Conservation (phyloP, 2,113 vertebrate genomes). For the Girardinichthys multiradiatus region DNA sequence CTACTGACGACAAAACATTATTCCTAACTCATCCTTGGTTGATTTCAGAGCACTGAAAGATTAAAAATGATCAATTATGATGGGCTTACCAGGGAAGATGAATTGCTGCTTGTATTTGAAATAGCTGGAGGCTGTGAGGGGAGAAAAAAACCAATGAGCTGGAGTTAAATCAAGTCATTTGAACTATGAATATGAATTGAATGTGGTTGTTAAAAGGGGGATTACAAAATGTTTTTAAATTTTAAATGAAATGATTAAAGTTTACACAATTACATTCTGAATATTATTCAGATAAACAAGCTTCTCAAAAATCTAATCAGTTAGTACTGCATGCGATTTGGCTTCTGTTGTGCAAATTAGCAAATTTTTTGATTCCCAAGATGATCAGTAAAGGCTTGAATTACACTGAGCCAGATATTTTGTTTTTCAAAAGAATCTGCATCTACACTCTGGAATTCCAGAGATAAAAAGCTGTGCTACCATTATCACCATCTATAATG, state of each 20-base stretch:
- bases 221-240: not conserved
- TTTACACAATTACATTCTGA: too few species aligned
- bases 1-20: slow-evolving; percentile 67
- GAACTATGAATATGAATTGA: too few species aligned
- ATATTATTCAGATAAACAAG: not conserved
- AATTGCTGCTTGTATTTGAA: slow-evolving; percentile 99
- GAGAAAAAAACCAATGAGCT: slow-evolving; percentile 44
- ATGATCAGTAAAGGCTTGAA: not conserved
- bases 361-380: not conserved
- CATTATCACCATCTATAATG: too few species aligned
- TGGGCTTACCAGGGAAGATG: slow-evolving; percentile 94
- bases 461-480: too few species aligned
- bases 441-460: too few species aligned
- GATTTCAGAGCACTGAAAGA: slow-evolving; percentile 55
- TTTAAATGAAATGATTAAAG: not conserved
- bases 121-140: slow-evolving; percentile 90
- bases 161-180: slow-evolving; percentile 17
- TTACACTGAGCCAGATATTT: too few species aligned
- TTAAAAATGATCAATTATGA: slow-evolving; percentile 48
- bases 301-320: not conserved
- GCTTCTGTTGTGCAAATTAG: not conserved
- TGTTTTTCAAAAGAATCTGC: too few species aligned
- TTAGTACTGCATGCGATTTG: not conserved
- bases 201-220: not conserved
- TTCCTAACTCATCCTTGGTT: slow-evolving; percentile 21